Evolutionary conservation across 2,797 vertebrate genomes (phyloP), one percentile per base, ranked within the genome.

Genomic region (Pangasius macronema): DNA sequence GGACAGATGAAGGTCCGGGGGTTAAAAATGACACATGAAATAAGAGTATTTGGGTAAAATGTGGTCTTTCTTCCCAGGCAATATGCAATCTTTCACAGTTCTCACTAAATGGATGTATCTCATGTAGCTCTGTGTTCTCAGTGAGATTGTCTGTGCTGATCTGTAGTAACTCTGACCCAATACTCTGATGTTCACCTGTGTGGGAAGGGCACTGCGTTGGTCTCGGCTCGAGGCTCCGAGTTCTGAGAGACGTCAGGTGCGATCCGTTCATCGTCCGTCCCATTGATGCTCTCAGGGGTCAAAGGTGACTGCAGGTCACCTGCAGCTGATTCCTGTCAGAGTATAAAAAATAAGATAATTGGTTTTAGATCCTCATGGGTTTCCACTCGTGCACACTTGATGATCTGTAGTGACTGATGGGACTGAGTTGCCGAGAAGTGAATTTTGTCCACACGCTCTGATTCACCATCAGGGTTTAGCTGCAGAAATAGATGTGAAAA

Each of bases 241-340:
- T 95, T 96, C 93, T 97, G 97, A 0, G 95, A 96, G 65, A 95
- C 93, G 88, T 96, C 96, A 0, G 96, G 95, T 4, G 94, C 94
- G 75, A 84, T 94, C 90, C 96, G 93, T 91, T 97, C 97, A 0
- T 98, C 97, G 13, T 98, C 97, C 0, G 97, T 98, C 36, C 98
- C 98, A 22, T 99, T 99, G 94, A 99, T 96, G 90, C 96, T 98
- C 92, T 98, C 97, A 0, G 97, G 95, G 82, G 96, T 97, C 93
- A 98, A 90, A 90, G 98, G 97, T 92, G 98, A 97, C 93, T 97
- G 98, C 86, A 98, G 95, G 82, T 99, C 97, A 27, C 96, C 97
- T 0, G 96, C 95, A 42, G 97, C 96, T 1, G 97, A 99, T 93
- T 99, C 98, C 98, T 99, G 92, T 89, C 36, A 49, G 2, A 16